phyloP scores from a whole-genome alignment of 2,888 invertebrate genomes.

The Apeira syringaria region DNA sequence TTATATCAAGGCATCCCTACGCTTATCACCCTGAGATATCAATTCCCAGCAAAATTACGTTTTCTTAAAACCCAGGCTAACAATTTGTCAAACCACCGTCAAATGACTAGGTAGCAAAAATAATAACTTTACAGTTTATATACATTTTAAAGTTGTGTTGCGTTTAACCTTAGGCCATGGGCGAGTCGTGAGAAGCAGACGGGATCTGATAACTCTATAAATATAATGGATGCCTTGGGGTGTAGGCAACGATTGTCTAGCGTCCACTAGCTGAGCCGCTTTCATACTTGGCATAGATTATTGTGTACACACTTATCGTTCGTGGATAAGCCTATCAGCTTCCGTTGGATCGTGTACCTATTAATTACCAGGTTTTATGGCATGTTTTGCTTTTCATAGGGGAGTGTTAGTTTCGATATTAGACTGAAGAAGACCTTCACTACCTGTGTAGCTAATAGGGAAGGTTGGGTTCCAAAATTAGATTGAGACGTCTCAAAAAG shows the following conservation, averaged over 20 bases:
- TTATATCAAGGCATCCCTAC: too few species aligned
- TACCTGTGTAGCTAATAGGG: too few species aligned
- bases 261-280: background rate
- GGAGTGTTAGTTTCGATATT: too few species aligned
- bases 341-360: too few species aligned
- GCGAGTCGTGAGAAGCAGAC: conserved; percentile 4
- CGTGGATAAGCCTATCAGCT: too few species aligned
- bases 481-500: too few species aligned
- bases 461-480: too few species aligned
- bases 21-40: background rate
- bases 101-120: background rate
- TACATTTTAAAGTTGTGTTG: background rate
- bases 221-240: conserved; percentile 5
- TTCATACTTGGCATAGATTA: background rate
- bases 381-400: too few species aligned
- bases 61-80: background rate
- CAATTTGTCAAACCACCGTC: background rate
- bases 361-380: too few species aligned
- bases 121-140: background rate
- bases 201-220: conserved; percentile 3
- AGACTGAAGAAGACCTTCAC: too few species aligned
- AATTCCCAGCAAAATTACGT: background rate
- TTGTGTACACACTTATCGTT: too few species aligned
- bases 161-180: conserved; percentile 2
- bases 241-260: conserved; percentile 1